Evolutionary conservation across 2,888 invertebrate species (phyloP).

Genomic region (Ophion ventricosus): DNA sequence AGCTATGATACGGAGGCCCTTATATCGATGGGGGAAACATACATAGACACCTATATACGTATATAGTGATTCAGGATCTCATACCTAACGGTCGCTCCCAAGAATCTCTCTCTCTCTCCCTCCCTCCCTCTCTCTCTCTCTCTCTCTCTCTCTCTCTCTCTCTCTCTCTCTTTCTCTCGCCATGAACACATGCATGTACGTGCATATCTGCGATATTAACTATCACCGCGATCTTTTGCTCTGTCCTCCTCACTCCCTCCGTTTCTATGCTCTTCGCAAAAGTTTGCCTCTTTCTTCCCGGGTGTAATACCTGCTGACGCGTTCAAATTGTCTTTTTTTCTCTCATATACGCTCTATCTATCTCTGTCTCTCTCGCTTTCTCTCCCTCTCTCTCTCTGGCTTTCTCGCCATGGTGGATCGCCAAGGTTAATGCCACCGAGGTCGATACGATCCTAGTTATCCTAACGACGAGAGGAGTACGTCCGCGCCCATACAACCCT

Average conservation of each 20-base stretch:
- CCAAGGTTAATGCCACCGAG: conserved; percentile 77
- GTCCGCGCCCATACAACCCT: conserved; percentile 58
- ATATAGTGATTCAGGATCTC: conserved; percentile 64
- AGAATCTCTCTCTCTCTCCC: conserved; percentile 33
- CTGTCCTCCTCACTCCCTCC: conserved; percentile 31
- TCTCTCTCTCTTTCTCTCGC: neutral
- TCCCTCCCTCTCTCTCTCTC: conserved; percentile 18
- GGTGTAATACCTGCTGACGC: conserved; percentile 58
- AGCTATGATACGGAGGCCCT: conserved; percentile 25
- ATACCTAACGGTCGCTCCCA: conserved; percentile 76
- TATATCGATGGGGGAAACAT: conserved; percentile 30
- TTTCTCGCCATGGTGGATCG: conserved; percentile 63
- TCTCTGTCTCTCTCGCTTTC: conserved; percentile 13
- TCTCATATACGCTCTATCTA: neutral
- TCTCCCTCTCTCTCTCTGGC: conserved; percentile 13
- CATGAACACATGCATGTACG: neutral
- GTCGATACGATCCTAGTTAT: conserved; percentile 68
- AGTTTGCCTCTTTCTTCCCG: conserved; percentile 34
- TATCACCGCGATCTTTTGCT: conserved; percentile 47
- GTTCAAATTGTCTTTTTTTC: conserved; percentile 32
- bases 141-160: conserved; percentile 62
- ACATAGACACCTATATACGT: conserved; percentile 35
- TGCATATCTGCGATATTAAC: conserved; percentile 23
- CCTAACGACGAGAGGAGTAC: conserved; percentile 49
- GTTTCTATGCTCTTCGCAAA: conserved; percentile 17